These are phyloP conservation scores for Flexamia atlantica DNA, from an alignment of 2,888 invertebrate genomes.

Conservation along the genomic window DNA sequence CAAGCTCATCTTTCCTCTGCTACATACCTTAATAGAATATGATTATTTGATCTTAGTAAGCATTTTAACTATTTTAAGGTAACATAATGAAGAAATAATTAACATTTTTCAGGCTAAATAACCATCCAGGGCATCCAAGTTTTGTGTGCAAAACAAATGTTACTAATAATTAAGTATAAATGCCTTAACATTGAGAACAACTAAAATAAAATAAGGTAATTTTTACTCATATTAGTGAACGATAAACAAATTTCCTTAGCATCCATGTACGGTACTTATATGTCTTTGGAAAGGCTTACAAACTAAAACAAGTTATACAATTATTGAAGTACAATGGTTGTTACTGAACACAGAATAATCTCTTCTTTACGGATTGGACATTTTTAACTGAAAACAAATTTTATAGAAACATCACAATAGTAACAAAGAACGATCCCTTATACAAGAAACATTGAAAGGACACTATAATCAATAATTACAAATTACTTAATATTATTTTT, in stretches of 20 bases:
- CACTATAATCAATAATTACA: constrained; percentile 6
- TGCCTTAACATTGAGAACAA: too few species aligned
- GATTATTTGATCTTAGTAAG: too few species aligned
- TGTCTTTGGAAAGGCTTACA: neutral
- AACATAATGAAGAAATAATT: too few species aligned
- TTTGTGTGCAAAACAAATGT: too few species aligned
- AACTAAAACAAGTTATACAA: neutral
- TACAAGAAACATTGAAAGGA: neutral
- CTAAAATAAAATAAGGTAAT: too few species aligned
- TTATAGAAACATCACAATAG: neutral
- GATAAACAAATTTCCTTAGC: neutral
- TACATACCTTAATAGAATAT: too few species aligned
- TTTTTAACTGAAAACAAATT: neutral
- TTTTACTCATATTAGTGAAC: too few species aligned
- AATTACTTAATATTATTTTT: neutral
- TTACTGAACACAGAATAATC: constrained; percentile 5
- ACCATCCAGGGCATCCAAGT: too few species aligned
- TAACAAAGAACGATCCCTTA: neutral
- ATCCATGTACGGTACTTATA: neutral
- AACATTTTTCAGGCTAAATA: too few species aligned
- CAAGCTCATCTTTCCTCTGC: too few species aligned
- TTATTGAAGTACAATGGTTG: neutral
- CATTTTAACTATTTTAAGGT: too few species aligned
- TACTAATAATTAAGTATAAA: too few species aligned
- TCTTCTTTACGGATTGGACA: neutral